Evolutionary conservation across 2,113 vertebrate genomes (phyloP), one percentile per base, ranked within the genome.

Genomic region (Ramphastos sulfuratus): DNA sequence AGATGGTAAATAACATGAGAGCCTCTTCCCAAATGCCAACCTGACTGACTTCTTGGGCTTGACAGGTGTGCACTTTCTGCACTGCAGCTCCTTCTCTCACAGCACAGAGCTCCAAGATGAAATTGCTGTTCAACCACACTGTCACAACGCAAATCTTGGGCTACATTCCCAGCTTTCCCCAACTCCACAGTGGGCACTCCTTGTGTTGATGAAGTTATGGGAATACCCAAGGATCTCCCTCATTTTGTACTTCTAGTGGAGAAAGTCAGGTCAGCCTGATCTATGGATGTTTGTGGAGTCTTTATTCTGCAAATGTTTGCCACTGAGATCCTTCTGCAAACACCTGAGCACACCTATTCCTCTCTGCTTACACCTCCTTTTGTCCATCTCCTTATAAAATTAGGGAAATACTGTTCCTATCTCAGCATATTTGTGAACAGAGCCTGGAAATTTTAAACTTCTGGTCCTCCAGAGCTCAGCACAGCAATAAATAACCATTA

Each of bases 161-260:
- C 28, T 85, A 33, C 1, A 2, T 27, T 91, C 65, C 33, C 85
- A 91, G 82, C 30, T 37, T 27, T 72, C 50, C 75, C 33, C n/a
- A 42, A 11, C 46, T 58, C 60, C 63, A 69, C 50, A 21, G 59
- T 1, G 18, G 46, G 44, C 8, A 6, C 15, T 71, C 13, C n/a
- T 7, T 0, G 0, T 44, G 48, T 23, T 3, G 2, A 3, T 5
- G 30, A 33, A 46, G 20, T 66, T 54, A 17, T 0, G 13, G 59
- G 30, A 73, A 54, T 18, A 72, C 28, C 33, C 21, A 58, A 78
- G 55, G 20, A 31, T 77, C 61, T 72, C 59, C 30, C 18, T 64
- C 23, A 12, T 69, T 89, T 18, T 73, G 39, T 3, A 4, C 58
- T 89, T 67, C 42, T 30, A 27, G 28, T 9, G 24, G 58, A 33